Base-by-base conservation (phyloP, 2,888 invertebrate species). In the Helicoverpa assulta region DNA sequence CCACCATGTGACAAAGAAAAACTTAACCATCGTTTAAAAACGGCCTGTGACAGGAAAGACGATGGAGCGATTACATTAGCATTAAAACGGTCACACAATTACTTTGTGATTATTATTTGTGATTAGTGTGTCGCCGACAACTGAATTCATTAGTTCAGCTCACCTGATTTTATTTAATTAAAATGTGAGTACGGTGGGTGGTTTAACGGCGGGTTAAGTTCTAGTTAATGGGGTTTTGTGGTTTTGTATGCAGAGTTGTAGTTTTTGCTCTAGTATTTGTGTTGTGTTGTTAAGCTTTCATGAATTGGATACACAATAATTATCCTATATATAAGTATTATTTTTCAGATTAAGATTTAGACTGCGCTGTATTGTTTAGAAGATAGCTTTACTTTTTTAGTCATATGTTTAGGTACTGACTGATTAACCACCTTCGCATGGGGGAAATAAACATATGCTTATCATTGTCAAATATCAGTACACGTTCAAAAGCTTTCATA, bases 121-220 rank as follows among this genome's bases (percentile, higher is more conserved):
- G 92, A 94, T 94, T 93, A 93, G 91, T 93, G 91, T 94, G 94
- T 94, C 95, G 93, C 91, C 90, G 91, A 88, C 91, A 89, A 89
- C 89, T 93, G 95, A 94, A 95, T 95, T 94, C 93, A 95, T 95
- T 95, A 95, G 95, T 95, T 95, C 95, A 92, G 95, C 95, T 94
- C 92, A 94, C 95, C 93, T 95, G 95, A 95, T 95, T 95, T 95
- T 93, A 93, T 94, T 95, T 95, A 95, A 95, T 95, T 95, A 95
- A 92, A 90, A 88, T 78, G 78, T 71, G 76, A 60, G 68, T 63
- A 55, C 29, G 58, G 69, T 71, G 63, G 76, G 65, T 74, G 61
- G 65, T 73, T 69, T 85, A 73, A 82, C 69, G 54, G 57, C 70
- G 43, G 70, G 73, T 76, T 63, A 67, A 52, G 61, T 67, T 59